Evolutionary conservation across 2,797 vertebrate genomes (phyloP).

Genomic region (Vipera latastei): DNA sequence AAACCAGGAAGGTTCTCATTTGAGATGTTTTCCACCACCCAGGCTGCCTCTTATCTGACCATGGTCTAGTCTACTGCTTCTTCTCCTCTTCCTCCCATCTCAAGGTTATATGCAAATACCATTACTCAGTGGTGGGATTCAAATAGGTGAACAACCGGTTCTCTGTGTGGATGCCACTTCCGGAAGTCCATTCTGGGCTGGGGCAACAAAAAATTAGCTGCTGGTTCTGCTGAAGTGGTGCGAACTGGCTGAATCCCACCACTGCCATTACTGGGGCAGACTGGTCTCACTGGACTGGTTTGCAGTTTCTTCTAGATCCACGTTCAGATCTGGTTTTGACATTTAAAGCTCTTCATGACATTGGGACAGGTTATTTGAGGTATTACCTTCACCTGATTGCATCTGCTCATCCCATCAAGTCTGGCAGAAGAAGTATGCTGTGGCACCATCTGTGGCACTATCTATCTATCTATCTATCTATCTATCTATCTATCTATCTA

Average conservation of each 20-base stretch:
- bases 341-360: neutral
- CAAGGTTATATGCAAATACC: neutral
- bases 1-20: neutral
- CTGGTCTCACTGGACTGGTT: neutral
- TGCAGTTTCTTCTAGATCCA: neutral
- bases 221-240: no score
- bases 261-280: neutral
- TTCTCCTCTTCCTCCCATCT: neutral
- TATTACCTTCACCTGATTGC: neutral
- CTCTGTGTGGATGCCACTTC: no score
- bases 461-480: no score
- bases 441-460: no score
- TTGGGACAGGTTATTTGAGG: neutral
- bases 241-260: no score
- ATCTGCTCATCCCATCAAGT: neutral
- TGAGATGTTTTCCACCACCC: neutral
- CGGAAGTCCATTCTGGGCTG: no score
- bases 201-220: no score
- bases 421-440: neutral
- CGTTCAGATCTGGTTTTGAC: neutral
- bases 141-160: no score
- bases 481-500: no score
- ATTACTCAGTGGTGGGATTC: neutral
- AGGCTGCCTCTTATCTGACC: neutral
- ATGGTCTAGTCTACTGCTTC: neutral